Base-by-base conservation (phyloP, 2,888 invertebrate genomes). In the Dasysyrphus tricinctus region DNA sequence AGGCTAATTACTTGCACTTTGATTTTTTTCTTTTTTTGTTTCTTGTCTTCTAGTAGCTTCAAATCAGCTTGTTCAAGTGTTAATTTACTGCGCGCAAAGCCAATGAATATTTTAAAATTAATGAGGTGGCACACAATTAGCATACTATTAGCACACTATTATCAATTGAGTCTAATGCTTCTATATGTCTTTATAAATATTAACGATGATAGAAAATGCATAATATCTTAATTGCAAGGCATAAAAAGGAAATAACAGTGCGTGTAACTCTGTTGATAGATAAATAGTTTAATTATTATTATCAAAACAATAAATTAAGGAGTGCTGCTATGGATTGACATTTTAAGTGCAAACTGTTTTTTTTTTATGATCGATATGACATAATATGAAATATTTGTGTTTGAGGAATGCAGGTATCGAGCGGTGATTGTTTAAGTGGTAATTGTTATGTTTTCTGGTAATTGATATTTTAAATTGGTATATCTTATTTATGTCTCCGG, bases 21-120 rank as follows among this genome's bases (percentile, higher is more conserved):
- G 73, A 47, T 59, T 77, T 65, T 51, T 51, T 75, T 69, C 37
- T 59, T 47, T 47, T 61, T 19, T 56, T 61, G 70, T 63, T 76
- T 80, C 67, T 12, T 54, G n/a, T 34, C n/a, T 8, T 32, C n/a
- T 19, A 61, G 80, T 67, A 80, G 84, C 83, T 65, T 70, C 57
- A 42, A 80, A 72, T 76, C 76, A 34, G 72, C 59, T 59, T 80
- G 80, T 76, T 73, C 73, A 73, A 74, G 78, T 78, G 82, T 82
- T 84, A 76, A 84, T 84, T 80, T 76, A 84, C 84, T 67, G 76
- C 67, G 59, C 67, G 80, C 84, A 73, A 73, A 84, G 59, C 37
- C 80, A 84, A 84, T 84, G 84, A 84, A 84, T 84, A 84, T 84
- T 80, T 84, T 84, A 80, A 73, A 76, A 44, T 72, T 84, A 84